phyloP scores from a whole-genome alignment of 2,888 invertebrate genomes.

The Dorcus hopei region DNA sequence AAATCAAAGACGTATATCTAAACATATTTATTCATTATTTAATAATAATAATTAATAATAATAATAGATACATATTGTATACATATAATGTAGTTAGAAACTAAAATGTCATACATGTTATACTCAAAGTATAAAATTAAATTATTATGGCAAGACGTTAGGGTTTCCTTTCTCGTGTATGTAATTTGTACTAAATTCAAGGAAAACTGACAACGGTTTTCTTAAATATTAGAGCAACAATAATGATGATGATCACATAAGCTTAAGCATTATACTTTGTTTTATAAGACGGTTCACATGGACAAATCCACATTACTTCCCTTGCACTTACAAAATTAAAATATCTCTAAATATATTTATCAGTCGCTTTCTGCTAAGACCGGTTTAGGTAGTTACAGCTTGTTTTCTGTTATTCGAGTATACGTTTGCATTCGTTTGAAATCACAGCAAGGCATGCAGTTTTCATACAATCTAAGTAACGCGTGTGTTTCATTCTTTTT shows the following conservation, averaged over 20 bases:
- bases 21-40: slow-evolving; percentile 18
- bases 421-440: background rate
- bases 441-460: slow-evolving; percentile 12
- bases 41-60: slow-evolving; percentile 3
- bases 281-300: slow-evolving; percentile 3
- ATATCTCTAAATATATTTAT: slow-evolving; percentile 4
- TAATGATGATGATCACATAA: slow-evolving; percentile 11
- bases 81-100: slow-evolving; percentile 16
- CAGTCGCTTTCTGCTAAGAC: slow-evolving; percentile 5
- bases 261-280: slow-evolving; percentile 12
- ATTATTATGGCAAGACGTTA: slow-evolving; percentile 12
- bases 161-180: slow-evolving; percentile 1
- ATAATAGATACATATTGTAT: slow-evolving; percentile 16
- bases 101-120: slow-evolving; percentile 7
- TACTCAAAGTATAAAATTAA: slow-evolving; percentile 8
- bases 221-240: slow-evolving; percentile 1
- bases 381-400: background rate
- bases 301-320: background rate
- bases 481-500: background rate
- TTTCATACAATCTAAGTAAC: slow-evolving; percentile 2
- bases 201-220: slow-evolving; percentile 15
- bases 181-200: slow-evolving; percentile 18
- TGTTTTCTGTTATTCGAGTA: background rate
- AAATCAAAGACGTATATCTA: slow-evolving; percentile 2
- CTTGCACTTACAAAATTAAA: slow-evolving; percentile 9